phyloP scores from a whole-genome alignment of 2,888 invertebrate genomes.

The Coelopa pilipes region DNA sequence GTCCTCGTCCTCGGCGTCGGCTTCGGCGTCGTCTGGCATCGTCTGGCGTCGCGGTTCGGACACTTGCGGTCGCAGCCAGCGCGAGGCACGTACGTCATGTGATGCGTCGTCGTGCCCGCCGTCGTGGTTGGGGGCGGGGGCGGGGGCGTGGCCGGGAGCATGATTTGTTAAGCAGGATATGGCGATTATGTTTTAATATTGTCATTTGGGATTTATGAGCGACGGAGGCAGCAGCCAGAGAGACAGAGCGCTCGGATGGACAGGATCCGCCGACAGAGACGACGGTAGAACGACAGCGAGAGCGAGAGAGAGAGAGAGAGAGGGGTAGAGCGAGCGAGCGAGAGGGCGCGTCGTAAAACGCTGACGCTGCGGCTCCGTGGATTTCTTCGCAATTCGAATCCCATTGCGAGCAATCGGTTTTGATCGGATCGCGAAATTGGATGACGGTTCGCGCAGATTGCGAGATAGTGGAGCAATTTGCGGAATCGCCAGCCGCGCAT shows the following conservation, averaged over 20 bases:
- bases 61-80: constrained; percentile 8
- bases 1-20: constrained; percentile 15
- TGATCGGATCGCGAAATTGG: neutral
- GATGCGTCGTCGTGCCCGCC: neutral
- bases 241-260: neutral
- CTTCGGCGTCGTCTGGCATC: neutral
- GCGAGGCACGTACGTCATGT: constrained; percentile 12
- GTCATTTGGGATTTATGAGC: constrained; percentile 23
- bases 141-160: constrained; percentile 11
- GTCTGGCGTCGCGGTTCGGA: neutral
- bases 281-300: no score
- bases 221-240: neutral
- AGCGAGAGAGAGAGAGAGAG: neutral
- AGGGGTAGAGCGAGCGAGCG: neutral
- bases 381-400: constrained; percentile 3
- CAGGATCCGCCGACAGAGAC: neutral
- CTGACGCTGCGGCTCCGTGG: constrained; percentile 34
- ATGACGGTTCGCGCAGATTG: neutral
- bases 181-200: constrained; percentile 16
- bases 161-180: constrained; percentile 34
- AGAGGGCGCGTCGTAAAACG: constrained; percentile 43
- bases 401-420: neutral
- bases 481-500: no score
- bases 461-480: neutral
- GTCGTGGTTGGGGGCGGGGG: neutral